phyloP scores from a whole-genome alignment of 2,113 vertebrate genomes.

The Micronycteris hirsuta region DNA sequence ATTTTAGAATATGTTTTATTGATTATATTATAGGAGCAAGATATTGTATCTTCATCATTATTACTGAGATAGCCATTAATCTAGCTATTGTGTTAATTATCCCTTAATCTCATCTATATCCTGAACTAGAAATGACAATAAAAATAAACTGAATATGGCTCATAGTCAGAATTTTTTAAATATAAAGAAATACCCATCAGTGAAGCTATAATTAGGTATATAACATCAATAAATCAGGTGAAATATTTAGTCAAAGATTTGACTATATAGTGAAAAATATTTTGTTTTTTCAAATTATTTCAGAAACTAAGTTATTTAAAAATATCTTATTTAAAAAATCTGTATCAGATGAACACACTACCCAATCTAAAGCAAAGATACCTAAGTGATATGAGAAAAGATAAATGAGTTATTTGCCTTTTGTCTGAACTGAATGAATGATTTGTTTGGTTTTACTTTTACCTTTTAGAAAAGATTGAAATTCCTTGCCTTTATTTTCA shows the following conservation, averaged over 20 bases:
- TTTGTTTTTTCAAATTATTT: neutral
- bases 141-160: neutral
- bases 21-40: neutral
- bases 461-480: constrained; percentile 83
- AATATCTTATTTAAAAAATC: neutral
- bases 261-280: neutral
- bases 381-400: neutral
- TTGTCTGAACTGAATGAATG: constrained; percentile 46
- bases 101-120: neutral
- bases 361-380: neutral
- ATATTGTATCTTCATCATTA: neutral
- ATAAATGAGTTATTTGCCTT: neutral
- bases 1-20: neutral
- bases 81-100: neutral
- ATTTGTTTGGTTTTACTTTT: constrained; percentile 76
- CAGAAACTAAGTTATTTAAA: neutral
- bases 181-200: neutral
- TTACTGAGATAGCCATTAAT: neutral
- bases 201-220: neutral
- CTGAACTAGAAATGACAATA: neutral
- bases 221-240: neutral
- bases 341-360: neutral
- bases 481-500: constrained; percentile 79
- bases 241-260: neutral
- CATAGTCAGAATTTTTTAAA: neutral